phyloP scores from a whole-genome alignment of 2,113 vertebrate genomes.

The Podarcis raffonei region DNA sequence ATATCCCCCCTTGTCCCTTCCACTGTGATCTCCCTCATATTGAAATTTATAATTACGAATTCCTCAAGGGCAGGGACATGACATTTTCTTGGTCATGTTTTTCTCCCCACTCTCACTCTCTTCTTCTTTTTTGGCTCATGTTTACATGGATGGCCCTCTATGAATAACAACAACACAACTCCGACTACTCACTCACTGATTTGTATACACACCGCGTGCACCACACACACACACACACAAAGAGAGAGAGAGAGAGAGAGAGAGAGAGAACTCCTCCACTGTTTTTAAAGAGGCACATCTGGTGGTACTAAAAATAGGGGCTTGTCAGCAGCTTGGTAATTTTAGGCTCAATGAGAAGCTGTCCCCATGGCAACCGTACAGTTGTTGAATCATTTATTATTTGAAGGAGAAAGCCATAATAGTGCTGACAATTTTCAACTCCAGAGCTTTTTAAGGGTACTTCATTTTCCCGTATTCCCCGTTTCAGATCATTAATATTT shows the following conservation, averaged over 20 bases:
- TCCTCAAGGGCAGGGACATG: neutral
- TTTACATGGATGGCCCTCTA: neutral
- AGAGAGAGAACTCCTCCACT: constrained; percentile 47
- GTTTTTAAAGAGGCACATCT: constrained; percentile 74
- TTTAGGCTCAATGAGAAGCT: constrained; percentile 75
- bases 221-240: constrained; percentile 43
- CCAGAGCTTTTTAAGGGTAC: constrained; percentile 55
- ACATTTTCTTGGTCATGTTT: neutral
- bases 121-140: neutral
- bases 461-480: constrained; percentile 33
- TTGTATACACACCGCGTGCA: constrained; percentile 32
- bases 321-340: constrained; percentile 71
- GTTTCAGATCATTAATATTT: constrained; percentile 42
- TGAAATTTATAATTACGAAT: constrained; percentile 1
- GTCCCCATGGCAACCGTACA: constrained; percentile 74
- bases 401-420: constrained; percentile 67
- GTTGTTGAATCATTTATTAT: constrained; percentile 77
- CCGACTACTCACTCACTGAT: constrained; percentile 36
- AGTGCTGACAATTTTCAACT: constrained; percentile 49
- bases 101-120: neutral
- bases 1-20: neutral
- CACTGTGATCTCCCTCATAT: neutral
- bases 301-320: constrained; percentile 73
- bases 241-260: no score
- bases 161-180: constrained; percentile 38